Evolutionary conservation across 2,113 vertebrate genomes (phyloP).

Genomic region (Nipponia nippon): DNA sequence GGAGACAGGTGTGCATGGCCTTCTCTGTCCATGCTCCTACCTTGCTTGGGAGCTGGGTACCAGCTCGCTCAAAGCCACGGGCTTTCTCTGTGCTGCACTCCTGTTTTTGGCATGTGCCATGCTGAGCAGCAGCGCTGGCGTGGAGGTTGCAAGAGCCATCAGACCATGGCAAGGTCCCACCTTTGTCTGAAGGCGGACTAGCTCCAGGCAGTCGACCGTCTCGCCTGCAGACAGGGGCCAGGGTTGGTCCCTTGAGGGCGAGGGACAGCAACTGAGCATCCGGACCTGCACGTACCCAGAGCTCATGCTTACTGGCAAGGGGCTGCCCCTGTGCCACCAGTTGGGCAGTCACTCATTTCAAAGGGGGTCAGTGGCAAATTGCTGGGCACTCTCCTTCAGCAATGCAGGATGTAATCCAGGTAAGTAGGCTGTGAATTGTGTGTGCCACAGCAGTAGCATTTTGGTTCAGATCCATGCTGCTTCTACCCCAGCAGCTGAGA

Average conservation of each 20-base stretch:
- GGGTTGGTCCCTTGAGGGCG: not conserved
- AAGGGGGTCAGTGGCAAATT: not conserved
- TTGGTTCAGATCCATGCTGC: not conserved
- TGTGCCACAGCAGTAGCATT: not conserved
- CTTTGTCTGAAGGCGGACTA: not conserved
- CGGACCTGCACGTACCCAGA: accelerated
- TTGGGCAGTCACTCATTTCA: not conserved
- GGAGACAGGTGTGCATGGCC: accelerated
- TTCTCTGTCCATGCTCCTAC: not conserved
- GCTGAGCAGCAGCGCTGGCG: accelerated
- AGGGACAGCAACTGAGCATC: not conserved
- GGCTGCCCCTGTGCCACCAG: not conserved
- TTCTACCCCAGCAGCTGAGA: not conserved
- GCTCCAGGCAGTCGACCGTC: not conserved
- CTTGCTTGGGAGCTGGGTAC: not conserved
- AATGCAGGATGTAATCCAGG: accelerated
- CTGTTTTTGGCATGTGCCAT: accelerated
- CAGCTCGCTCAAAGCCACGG: not conserved
- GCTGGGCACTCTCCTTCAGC: not conserved
- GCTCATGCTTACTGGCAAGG: not conserved
- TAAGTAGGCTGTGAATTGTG: not conserved
- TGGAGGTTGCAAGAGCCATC: not conserved
- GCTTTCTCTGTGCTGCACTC: not conserved
- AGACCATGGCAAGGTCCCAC: not conserved
- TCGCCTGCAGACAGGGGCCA: not conserved